phyloP scores from a whole-genome alignment of 2,797 vertebrate genomes.

The Eospalax fontanierii region DNA sequence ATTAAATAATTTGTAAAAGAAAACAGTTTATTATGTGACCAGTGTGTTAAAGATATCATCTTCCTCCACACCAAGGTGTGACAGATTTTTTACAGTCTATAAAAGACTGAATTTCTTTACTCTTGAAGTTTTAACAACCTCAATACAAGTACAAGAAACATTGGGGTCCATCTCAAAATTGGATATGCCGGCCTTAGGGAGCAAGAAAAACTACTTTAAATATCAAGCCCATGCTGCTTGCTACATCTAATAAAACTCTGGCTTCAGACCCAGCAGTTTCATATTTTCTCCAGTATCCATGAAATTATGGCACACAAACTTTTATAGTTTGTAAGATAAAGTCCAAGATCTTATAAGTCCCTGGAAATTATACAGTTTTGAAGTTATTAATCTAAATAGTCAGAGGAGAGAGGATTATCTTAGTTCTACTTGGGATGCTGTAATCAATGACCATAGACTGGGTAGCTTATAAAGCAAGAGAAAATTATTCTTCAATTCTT shows the following conservation, averaged over 20 bases:
- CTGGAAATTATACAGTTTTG: neutral
- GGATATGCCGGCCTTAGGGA: neutral
- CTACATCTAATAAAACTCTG: neutral
- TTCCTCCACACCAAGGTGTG: neutral
- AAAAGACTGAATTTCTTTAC: neutral
- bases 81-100: neutral
- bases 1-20: neutral
- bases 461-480: neutral
- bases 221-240: neutral
- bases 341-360: neutral
- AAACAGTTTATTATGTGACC: neutral
- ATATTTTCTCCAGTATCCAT: neutral
- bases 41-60: neutral
- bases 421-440: neutral
- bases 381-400: neutral
- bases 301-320: neutral
- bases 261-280: neutral
- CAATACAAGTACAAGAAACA: neutral
- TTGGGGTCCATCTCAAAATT: neutral
- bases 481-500: neutral
- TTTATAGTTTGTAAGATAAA: constrained; percentile 29
- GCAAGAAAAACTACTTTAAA: neutral
- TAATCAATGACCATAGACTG: neutral
- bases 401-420: neutral
- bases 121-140: neutral